These are phyloP conservation scores for Drosophila quadrilineata DNA, from an alignment of 1,140 invertebrate species.

Conservation along the genomic window DNA sequence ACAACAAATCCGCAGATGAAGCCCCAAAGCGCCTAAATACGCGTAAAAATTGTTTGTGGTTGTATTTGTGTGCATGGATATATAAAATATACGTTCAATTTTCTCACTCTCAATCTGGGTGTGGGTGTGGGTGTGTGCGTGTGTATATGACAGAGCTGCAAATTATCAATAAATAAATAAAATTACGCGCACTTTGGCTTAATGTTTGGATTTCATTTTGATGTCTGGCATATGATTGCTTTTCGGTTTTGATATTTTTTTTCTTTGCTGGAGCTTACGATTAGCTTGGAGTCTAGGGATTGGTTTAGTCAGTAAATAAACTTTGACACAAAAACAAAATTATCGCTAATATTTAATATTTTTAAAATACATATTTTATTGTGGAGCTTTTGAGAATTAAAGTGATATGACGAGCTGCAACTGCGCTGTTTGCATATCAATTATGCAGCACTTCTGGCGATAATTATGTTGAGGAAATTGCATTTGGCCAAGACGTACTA, in stretches of 20 bases:
- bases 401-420: too few relatives aligned
- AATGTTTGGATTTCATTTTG: slow-evolving; percentile 63
- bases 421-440: neutral
- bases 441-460: slow-evolving; percentile 10
- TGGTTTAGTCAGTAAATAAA: slow-evolving; percentile 11
- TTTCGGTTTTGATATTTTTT: slow-evolving; percentile 27
- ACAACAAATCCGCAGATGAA: slow-evolving; percentile 55
- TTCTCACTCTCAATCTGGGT: neutral
- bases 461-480: slow-evolving; percentile 37
- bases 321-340: neutral
- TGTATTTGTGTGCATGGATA: slow-evolving; percentile 3
- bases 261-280: neutral
- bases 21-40: slow-evolving; percentile 64
- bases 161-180: slow-evolving; percentile 79
- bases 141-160: slow-evolving; percentile 57
- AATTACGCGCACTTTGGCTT: slow-evolving; percentile 70
- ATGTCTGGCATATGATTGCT: slow-evolving; percentile 73
- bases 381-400: too few relatives aligned
- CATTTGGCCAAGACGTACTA: slow-evolving; percentile 22
- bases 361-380: too few relatives aligned
- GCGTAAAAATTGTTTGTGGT: slow-evolving; percentile 67
- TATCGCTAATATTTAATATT: neutral
- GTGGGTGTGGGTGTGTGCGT: slow-evolving; percentile 4
- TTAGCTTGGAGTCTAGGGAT: neutral
- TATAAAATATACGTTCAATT: slow-evolving; percentile 33